phyloP scores from a whole-genome alignment of 2,797 vertebrate genomes.

The Squalus acanthias region DNA sequence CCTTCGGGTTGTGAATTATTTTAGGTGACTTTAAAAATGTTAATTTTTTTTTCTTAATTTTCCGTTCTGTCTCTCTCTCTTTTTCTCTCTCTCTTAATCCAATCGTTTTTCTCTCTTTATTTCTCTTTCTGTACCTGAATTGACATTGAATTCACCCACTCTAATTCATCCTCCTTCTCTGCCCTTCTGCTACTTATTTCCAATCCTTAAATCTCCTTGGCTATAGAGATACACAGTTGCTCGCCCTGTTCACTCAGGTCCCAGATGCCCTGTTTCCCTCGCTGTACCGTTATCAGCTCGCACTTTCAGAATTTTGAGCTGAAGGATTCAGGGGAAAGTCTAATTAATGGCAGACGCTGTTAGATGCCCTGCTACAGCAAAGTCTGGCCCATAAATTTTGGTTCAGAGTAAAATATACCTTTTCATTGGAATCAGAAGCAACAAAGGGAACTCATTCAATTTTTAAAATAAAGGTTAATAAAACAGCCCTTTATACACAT shows the following conservation, averaged over 20 bases:
- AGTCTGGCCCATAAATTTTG: not conserved
- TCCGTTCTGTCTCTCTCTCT: not conserved
- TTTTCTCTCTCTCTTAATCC: not conserved
- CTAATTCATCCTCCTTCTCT: not conserved
- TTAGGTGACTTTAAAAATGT: not conserved
- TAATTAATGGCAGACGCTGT: not conserved
- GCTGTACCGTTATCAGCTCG: not conserved
- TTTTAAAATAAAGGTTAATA: not conserved
- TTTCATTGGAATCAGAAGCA: not conserved
- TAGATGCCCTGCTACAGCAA: not conserved
- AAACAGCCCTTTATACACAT: not conserved
- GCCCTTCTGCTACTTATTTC: not conserved
- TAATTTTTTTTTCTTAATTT: not conserved
- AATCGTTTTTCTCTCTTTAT: not conserved
- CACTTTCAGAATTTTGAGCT: not conserved
- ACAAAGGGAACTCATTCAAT: not conserved
- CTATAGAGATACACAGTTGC: not conserved
- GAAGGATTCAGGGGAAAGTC: not conserved
- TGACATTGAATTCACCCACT: not conserved
- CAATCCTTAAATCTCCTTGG: not conserved
- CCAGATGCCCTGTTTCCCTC: not conserved
- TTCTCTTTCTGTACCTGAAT: not conserved
- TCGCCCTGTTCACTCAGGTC: not conserved
- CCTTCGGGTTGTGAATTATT: not conserved
- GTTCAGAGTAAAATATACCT: not conserved